phyloP scores from a whole-genome alignment of 1,140 invertebrate species.

The Paraescarpia echinospica region DNA sequence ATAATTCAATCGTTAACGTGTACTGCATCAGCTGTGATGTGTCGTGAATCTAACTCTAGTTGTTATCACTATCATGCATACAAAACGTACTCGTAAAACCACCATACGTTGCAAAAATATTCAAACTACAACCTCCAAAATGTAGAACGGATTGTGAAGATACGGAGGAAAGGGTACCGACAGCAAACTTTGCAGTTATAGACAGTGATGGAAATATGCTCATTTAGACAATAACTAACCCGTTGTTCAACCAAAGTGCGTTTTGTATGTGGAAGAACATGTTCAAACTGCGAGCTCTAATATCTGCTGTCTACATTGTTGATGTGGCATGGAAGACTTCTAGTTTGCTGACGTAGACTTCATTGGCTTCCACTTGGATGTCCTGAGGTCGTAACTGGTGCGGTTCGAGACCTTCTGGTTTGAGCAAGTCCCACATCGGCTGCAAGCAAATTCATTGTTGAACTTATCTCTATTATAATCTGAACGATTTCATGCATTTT shows the following conservation, averaged over 20 bases:
- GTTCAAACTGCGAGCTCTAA: not conserved
- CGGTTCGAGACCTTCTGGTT: not conserved
- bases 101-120: not conserved
- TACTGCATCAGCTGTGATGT: not conserved
- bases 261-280: not conserved
- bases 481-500: not conserved
- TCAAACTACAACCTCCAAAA: not conserved
- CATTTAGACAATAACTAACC: not conserved
- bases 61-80: not conserved
- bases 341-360: not conserved
- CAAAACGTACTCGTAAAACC: not conserved
- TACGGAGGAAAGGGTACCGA: not conserved
- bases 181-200: not conserved
- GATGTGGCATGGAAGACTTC: not conserved
- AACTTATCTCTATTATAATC: not conserved
- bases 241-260: not conserved
- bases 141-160: not conserved
- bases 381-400: conserved; percentile 9
- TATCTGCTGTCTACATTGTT: not conserved
- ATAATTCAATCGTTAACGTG: not conserved
- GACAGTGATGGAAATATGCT: too few species aligned
- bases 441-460: not conserved
- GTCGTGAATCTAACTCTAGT: not conserved
- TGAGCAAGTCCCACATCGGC: conserved; percentile 2
- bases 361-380: not conserved